These are phyloP conservation scores for Malacosoma neustria DNA, from an alignment of 2,888 invertebrate species.

Conservation along the genomic window DNA sequence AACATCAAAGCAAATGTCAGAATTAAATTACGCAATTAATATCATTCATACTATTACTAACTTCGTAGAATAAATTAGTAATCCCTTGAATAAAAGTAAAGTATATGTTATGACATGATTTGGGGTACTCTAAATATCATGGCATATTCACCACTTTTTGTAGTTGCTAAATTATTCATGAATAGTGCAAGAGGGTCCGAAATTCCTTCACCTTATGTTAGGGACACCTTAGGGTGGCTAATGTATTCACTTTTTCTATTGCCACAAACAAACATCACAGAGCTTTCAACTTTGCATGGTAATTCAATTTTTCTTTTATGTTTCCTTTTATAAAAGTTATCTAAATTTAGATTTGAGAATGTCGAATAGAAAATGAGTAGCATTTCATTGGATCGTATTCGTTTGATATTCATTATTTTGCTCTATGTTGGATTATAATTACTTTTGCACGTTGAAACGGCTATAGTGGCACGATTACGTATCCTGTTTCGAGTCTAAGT, in stretches of 20 bases:
- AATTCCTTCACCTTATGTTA: constrained; percentile 30
- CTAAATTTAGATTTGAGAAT: not conserved
- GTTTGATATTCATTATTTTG: not conserved
- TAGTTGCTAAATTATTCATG: constrained; percentile 58
- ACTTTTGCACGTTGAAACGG: no score
- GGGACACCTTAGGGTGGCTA: constrained; percentile 38
- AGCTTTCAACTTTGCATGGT: constrained; percentile 43
- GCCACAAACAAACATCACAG: constrained; percentile 58
- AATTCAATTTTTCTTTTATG: constrained; percentile 55
- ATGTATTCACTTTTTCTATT: constrained; percentile 54
- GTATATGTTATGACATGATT: no score
- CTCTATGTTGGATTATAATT: no score
- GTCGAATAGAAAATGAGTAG: not conserved
- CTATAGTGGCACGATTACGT: no score
- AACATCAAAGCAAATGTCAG: no score
- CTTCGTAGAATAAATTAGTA: no score
- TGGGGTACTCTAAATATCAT: constrained; percentile 14
- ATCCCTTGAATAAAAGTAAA: no score
- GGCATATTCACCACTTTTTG: constrained; percentile 43
- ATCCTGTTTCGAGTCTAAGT: no score
- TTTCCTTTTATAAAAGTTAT: constrained; percentile 15
- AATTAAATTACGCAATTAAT: no score
- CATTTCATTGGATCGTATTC: not conserved
- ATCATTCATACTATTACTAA: no score
- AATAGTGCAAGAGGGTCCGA: constrained; percentile 45